Conservation (phyloP, 2,797 vertebrate species). For the Hydrocynus forskahlii region DNA sequence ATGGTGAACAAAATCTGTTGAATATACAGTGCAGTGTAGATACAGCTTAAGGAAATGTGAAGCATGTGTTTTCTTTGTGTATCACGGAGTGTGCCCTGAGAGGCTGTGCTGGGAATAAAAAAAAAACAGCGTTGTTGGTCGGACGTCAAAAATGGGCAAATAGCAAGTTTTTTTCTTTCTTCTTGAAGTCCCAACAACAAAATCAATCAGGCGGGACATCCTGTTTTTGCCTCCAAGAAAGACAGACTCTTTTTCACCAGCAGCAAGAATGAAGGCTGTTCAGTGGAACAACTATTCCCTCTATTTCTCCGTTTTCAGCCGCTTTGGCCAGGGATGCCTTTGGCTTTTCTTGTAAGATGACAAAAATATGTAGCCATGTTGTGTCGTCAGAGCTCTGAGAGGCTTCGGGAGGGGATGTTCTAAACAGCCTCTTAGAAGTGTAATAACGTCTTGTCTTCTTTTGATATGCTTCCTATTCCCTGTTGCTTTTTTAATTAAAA, state of each 20-base stretch:
- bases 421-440: too few species aligned
- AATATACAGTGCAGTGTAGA: neutral
- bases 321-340: slow-evolving; percentile 12
- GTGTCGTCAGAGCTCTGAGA: too few species aligned
- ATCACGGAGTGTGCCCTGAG: neutral
- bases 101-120: neutral
- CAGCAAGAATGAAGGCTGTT: neutral
- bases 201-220: slow-evolving; percentile 59
- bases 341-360: slow-evolving; percentile 11
- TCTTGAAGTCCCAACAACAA: neutral
- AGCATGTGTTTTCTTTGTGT: neutral
- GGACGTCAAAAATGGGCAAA: neutral
- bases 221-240: slow-evolving; percentile 37
- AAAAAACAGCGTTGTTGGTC: neutral
- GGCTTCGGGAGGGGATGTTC: too few species aligned
- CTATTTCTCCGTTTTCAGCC: slow-evolving; percentile 15
- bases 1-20: neutral
- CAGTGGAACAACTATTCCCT: neutral
- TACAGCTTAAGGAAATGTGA: neutral
- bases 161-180: neutral
- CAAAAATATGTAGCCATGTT: neutral
- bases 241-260: neutral
- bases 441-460: too few species aligned
- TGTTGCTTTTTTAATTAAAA: too few species aligned
- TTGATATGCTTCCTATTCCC: too few species aligned